Percentiles rank a stretch among this genome's conserved stretches.
Evolutionary conservation across 2,797 vertebrate genomes (phyloP).

Genomic region (Tapirus indicus): DNA sequence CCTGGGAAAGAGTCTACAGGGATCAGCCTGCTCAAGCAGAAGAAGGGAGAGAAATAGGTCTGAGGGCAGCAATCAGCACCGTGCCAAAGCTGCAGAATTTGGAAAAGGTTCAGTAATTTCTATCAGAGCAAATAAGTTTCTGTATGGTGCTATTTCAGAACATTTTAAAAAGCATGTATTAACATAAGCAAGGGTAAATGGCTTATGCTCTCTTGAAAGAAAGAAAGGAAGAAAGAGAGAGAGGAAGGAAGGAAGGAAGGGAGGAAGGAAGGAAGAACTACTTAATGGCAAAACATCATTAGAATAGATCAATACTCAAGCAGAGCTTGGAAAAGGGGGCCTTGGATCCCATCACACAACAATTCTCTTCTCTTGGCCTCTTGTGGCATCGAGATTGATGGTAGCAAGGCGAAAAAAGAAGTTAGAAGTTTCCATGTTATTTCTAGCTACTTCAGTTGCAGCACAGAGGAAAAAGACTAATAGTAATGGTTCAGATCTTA

Average conservation of each 20-base stretch:
- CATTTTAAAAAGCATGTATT: slow-evolving; percentile 23
- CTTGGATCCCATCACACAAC: background rate
- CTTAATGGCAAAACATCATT: slow-evolving; percentile 13
- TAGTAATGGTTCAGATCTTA: background rate
- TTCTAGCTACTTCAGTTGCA: background rate
- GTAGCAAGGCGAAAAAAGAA: background rate
- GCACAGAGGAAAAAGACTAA: background rate
- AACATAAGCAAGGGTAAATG: background rate
- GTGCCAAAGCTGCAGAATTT: background rate
- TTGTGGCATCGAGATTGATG: background rate
- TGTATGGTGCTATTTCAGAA: background rate
- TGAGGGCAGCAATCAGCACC: background rate
- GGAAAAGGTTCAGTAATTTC: background rate
- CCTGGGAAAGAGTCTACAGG: background rate
- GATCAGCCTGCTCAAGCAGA: background rate
- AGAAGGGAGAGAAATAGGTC: background rate
- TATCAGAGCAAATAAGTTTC: background rate
- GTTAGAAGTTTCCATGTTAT: background rate
- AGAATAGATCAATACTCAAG: background rate
- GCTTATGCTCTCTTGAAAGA: background rate
- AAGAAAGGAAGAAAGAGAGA: rapidly evolving
- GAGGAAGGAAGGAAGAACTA: background rate
- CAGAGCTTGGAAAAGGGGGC: background rate
- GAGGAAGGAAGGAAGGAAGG: background rate
- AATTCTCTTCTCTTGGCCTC: background rate